Evolutionary conservation across 2,888 invertebrate genomes (phyloP), one percentile per base, ranked within the genome.

Genomic region (Cataglyphis livida): DNA sequence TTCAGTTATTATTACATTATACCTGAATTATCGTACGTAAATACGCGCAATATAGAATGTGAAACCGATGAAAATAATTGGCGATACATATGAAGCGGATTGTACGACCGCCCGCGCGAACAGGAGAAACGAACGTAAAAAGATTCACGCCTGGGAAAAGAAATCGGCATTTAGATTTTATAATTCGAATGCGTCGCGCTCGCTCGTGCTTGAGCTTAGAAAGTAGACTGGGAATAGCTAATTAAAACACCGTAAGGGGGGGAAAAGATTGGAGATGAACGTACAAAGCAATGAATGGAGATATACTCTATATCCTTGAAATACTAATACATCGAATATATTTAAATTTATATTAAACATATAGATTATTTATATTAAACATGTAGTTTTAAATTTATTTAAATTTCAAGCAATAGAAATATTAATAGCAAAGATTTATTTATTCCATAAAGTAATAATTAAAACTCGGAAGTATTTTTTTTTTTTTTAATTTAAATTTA

Each of bases 101-200:
- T 32, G 74, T 15, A 44, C 41, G 62, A 4, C 10, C 25, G 38
- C 21, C 38, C 25, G 28, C 51, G 38, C 76, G 51, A 41, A 21
- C 32, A 59, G 48, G 73, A 71, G 73, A 79, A 79, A 79, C n/a
- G 73, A 59, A 41, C 10, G 57, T 66, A 70, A 71, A 59, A 71
- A 59, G 73, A 59, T 59, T 59, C 70, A 21, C 44, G 78, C 70
- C 57, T 70, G 78, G 78, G 57, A 79, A 79, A 79, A 79, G 78
- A 79, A 79, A 79, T 79, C 78, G 59, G 32, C 59, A 71, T 79
- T 79, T 70, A 71, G 78, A 71, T 79, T 79, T 79, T 71, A 79
- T 79, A 79, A 79, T 79, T 79, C 71, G 59, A 59, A 59, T 41
- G 28, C 66, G 15, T 21, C 68, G 41, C 28, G 54, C 25, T 78